A percentile compares a stretch with the other conserved stretches of the same genome.
phyloP scores from a whole-genome alignment of 2,797 vertebrate species.

The Poeciliopsis presidionis region DNA sequence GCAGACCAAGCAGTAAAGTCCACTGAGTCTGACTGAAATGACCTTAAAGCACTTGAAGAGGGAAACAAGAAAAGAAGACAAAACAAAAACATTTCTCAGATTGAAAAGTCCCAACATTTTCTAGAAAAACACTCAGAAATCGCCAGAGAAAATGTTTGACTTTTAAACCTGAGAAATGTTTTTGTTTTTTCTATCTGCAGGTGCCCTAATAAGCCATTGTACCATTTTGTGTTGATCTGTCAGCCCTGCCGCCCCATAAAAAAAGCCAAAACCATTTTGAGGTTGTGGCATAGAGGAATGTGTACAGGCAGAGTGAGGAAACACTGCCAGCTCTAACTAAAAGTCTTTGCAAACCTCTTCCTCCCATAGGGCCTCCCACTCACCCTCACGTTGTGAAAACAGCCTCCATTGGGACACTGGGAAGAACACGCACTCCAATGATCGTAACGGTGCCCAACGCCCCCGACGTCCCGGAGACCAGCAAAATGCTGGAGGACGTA shows the following conservation, averaged over 20 bases:
- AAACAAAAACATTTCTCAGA: not conserved
- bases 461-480: conserved; percentile 91
- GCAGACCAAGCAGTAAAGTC: not conserved
- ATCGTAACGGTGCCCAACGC: conserved; percentile 93
- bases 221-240: no score
- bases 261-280: no score
- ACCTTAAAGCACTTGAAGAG: not conserved
- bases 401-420: conserved; percentile 93
- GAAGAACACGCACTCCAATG: conserved; percentile 93
- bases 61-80: not conserved
- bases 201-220: no score
- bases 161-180: no score
- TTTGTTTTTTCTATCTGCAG: no score
- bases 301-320: not conserved
- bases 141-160: no score
- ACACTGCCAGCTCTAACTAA: conserved; percentile 21
- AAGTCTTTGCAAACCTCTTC: conserved; percentile 10
- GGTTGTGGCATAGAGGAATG: no score
- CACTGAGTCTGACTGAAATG: not conserved
- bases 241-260: no score
- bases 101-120: not conserved
- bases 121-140: no score
- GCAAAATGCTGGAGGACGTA: conserved; percentile 93
- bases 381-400: conserved; percentile 92
- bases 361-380: conserved; percentile 79